These are phyloP conservation scores for Sericinus montela DNA, from an alignment of 2,888 invertebrate genomes.

Conservation along the genomic window DNA sequence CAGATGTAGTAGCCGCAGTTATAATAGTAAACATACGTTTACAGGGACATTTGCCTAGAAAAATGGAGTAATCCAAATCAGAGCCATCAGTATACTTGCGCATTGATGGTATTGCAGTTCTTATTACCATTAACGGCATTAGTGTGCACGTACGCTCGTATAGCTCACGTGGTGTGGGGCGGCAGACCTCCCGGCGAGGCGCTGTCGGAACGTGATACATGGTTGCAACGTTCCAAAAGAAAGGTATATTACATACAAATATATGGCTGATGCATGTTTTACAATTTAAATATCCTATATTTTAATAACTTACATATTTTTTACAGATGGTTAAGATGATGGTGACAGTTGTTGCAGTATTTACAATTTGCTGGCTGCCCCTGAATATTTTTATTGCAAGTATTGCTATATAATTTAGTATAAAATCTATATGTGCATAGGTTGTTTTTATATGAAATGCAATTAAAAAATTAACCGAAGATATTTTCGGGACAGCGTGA, in stretches of 20 bases:
- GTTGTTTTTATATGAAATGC: no score
- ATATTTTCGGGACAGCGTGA: no score
- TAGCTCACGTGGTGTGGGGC: conserved; percentile 93
- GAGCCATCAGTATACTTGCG: conserved; percentile 86
- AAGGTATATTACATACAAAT: conserved; percentile 82
- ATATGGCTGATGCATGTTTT: no score
- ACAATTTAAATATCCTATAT: no score
- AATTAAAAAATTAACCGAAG: no score
- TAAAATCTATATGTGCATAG: no score
- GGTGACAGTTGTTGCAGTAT: conserved; percentile 91
- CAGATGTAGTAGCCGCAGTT: no score
- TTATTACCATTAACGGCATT: conserved; percentile 89
- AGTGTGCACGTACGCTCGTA: conserved; percentile 91
- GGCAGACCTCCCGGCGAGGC: conserved; percentile 92
- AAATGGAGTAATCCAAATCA: conserved; percentile 83
- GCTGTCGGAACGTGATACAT: conserved; percentile 87
- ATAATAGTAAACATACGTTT: conserved; percentile 31
- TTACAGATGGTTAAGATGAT: conserved; percentile 95
- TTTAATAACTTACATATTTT: neutral
- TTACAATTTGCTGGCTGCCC: conserved; percentile 92
- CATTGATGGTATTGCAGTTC: conserved; percentile 90
- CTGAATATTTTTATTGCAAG: conserved; percentile 84
- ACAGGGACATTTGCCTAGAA: conserved; percentile 85
- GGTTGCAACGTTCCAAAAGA: conserved; percentile 91
- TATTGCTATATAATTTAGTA: conserved; percentile 30